Base-by-base conservation (phyloP, 92 coral and sea anemone species). In the Epizoanthus ramosus region DNA sequence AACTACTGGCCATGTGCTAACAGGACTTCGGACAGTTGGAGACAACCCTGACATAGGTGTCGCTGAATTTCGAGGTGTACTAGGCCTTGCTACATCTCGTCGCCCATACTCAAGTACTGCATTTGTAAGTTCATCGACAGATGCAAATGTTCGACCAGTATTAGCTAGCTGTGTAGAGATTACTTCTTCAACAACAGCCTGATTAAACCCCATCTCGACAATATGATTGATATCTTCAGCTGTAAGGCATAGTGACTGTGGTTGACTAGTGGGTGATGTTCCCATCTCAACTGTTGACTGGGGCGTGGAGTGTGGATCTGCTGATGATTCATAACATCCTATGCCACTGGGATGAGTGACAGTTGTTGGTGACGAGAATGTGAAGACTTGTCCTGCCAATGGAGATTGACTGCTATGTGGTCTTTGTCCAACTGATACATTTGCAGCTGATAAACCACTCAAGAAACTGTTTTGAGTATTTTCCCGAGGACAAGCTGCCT, bases 121-220 rank as follows among this genome's bases (percentile, higher is more conserved):
- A 8, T 90, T 85, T 71, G 88, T 90, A 24, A 91, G 85, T 57
- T 93, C 93, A 37, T 86, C 79, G 15, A 75, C 76, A 9, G 90
- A 84, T 5, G 61, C 57, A 69, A 91, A 93, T 25, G 74, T 84
- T 18, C 57, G 69, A 16, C 98, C 93, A 22, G 91, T 87, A 13
- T 75, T 75, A 57, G 63, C 88, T 33, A 90, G 75, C 60, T 82
- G 87, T 18, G 63, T 59, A 37, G 83, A 57, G 23, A 91, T 63
- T 15, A 85, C 95, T n/a, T 91, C 89, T 5, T 93, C 81, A 43
- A 93, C 77, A 63, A 76, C 83, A n/a, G 75, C 91, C 31, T 88
- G 83, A 31, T 88, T 81, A 68, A 91, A 87, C 7, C 98, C 98
- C 98, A 93, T 89, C 37, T 84, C 92, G 5, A 84, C 79, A 41